Evolutionary conservation across 2,797 vertebrate species (phyloP), one percentile per base, ranked within the genome.

Genomic region (Sciaenops ocellatus): DNA sequence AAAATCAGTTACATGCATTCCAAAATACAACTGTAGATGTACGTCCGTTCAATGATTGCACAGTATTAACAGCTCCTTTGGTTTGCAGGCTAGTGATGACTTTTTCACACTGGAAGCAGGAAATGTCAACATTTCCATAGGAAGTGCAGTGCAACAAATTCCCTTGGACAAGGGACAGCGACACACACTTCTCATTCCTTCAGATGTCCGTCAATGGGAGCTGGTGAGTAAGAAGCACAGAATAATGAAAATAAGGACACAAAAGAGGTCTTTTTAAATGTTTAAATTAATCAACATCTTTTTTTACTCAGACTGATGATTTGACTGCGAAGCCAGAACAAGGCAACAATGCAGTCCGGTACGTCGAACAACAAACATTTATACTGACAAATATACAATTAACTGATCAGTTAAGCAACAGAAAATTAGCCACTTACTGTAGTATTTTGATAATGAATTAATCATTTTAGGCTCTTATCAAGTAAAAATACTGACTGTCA

Each of bases 261-360:
- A 55, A 11, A 34, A 24, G 3, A 56, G 0, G 10, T 50, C 1
- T 30, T 69, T 11, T 20, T 9, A 38, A 64, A 38, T n/a, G 0
- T 3, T 76, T 57, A 3, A 66, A 65, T 59, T 1, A 61, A 67
- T 54, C 22, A 63, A 30, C 8, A 20, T 69, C 3, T 79, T 24
- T 30, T 82, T 69, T 82, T 12, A 38, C 71, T 66, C 59, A 96
- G 90, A 22, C 60, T 1, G 66, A 93, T n/a, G 95, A 95, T 78
- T 84, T 91, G 80, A 90, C 0, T 6, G 2, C 76, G 13, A 99
- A 99, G 87, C 97, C 98, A 83, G 87, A 94, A 13, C 79, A 96
- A 85, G 97, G 98, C 81, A 89, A 75, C 67, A 99, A 97, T 91
- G 93, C 90, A 1, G 83, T 99, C 84, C 96, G 97, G 98, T 98